phyloP scores from a whole-genome alignment of 1,140 invertebrate species.

The Lordiphosa stackelbergi region DNA sequence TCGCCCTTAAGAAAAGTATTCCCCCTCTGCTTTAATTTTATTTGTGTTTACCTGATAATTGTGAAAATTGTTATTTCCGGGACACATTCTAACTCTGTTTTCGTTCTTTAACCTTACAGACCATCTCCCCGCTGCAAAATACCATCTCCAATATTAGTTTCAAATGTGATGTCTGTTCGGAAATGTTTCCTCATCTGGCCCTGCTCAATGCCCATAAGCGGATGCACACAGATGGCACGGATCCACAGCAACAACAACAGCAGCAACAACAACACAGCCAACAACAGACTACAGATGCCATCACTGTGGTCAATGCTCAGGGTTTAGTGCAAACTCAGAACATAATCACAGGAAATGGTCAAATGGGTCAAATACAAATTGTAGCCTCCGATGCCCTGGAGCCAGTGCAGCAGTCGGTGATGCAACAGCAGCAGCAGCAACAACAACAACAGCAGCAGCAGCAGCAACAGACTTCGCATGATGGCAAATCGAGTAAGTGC shows the following conservation, averaged over 20 bases:
- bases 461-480: conserved; percentile 59
- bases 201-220: conserved; percentile 89
- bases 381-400: conserved; percentile 80
- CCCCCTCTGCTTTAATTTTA: too few relatives aligned
- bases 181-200: conserved; percentile 88
- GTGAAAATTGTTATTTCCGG: too few relatives aligned
- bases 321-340: conserved; percentile 78
- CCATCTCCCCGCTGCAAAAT: conserved; percentile 75
- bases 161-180: conserved; percentile 90
- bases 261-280: conserved; percentile 63
- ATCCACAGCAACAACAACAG: conserved; percentile 48
- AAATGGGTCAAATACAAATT: conserved; percentile 79
- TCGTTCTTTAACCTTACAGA: too few relatives aligned
- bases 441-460: conserved; percentile 73
- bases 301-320: conserved; percentile 69
- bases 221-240: conserved; percentile 81
- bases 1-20: too few relatives aligned
- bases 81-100: too few relatives aligned
- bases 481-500: conserved; percentile 72
- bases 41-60: too few relatives aligned
- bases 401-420: conserved; percentile 62
- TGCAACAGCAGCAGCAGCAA: conserved; percentile 73
- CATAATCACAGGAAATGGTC: conserved; percentile 75
- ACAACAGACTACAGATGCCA: conserved; percentile 50
- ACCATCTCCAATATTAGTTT: conserved; percentile 88